Conservation (phyloP, 2,888 invertebrate genomes). For the Luperina testacea region DNA sequence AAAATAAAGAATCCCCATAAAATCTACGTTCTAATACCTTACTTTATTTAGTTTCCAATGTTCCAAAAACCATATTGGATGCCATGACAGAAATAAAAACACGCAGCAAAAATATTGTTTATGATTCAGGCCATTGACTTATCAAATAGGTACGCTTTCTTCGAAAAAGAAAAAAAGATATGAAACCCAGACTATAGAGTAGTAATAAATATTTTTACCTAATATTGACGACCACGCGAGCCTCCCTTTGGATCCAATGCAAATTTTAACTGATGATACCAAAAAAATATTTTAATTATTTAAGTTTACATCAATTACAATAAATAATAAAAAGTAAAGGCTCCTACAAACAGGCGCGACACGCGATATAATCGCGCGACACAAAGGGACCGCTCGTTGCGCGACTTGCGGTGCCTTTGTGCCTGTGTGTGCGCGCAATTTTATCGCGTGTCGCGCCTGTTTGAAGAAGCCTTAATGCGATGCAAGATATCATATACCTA, state of each 20-base stretch:
- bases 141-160: slow-evolving; percentile 33
- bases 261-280: slow-evolving; percentile 28
- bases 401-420: no score
- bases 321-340: slow-evolving; percentile 12
- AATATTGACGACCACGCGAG: slow-evolving; percentile 57
- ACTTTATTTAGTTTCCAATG: slow-evolving; percentile 27
- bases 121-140: slow-evolving; percentile 24
- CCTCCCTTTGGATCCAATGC: slow-evolving; percentile 12
- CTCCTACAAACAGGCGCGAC: no score
- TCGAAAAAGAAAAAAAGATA: slow-evolving; percentile 20
- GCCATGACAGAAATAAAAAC: slow-evolving; percentile 39
- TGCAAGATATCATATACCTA: background rate
- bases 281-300: slow-evolving; percentile 1
- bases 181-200: slow-evolving; percentile 33
- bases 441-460: no score
- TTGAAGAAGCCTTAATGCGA: slow-evolving; percentile 4
- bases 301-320: background rate
- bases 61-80: slow-evolving; percentile 27
- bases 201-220: slow-evolving; percentile 45
- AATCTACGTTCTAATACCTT: slow-evolving; percentile 1
- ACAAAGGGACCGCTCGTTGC: no score
- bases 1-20: slow-evolving; percentile 15
- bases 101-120: slow-evolving; percentile 29
- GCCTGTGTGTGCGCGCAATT: no score
- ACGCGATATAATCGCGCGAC: no score